A percentile compares a stretch with the other conserved stretches of the same genome.
These are phyloP conservation scores for Entomobrya proxima DNA, from an alignment of 2,888 invertebrate genomes.

Conservation along the genomic window DNA sequence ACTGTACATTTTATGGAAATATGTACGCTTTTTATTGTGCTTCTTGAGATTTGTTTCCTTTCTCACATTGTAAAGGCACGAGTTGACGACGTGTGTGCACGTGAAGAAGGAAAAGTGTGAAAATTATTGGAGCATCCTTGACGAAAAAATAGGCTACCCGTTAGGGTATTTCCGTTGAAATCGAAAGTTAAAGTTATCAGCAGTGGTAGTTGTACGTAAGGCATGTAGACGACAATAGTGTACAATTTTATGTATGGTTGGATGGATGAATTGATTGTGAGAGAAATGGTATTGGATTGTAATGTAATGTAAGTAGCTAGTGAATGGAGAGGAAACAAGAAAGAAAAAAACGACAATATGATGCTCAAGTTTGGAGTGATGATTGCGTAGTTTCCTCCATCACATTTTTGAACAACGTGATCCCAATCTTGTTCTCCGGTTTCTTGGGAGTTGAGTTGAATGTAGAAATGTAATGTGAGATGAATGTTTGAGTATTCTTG, in stretches of 20 bases:
- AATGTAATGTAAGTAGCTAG: neutral
- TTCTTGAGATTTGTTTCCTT: neutral
- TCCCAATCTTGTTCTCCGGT: neutral
- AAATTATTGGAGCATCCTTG: neutral
- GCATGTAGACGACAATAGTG: neutral
- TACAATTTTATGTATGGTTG: neutral
- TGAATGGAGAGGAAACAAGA: neutral
- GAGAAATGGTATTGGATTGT: neutral
- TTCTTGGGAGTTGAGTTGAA: neutral
- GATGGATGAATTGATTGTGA: neutral
- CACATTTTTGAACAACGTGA: slow-evolving; percentile 42
- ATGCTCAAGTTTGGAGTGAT: neutral
- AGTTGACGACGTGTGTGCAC: neutral
- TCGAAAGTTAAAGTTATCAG: neutral
- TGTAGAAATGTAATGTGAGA: neutral
- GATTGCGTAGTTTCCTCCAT: neutral
- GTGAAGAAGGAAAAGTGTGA: neutral
- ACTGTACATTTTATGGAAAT: no score
- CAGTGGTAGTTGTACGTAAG: no score
- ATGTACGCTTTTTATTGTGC: no score
- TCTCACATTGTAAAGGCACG: neutral
- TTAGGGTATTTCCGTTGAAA: no score
- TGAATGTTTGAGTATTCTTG: neutral
- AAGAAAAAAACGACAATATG: neutral
- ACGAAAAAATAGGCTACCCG: neutral